Base-by-base conservation (phyloP, 1,140 invertebrate species). In the Nylanderia fulva region DNA sequence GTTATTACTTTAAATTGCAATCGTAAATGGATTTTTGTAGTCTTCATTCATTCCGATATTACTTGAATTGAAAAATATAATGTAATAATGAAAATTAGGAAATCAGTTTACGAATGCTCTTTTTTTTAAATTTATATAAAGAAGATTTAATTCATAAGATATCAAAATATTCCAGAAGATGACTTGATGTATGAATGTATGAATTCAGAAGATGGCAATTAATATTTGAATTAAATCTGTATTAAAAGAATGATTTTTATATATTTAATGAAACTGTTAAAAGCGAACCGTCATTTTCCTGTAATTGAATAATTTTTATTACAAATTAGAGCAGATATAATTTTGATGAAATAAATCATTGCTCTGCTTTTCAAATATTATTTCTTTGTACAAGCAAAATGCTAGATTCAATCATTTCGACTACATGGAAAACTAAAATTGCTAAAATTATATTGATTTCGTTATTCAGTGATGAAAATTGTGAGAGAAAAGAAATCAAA, bases 401-500 rank as follows among this genome's bases (percentile, higher is more conserved):
- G 18, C 29, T 2, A 75, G 45, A 45, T 33, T 63, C 45, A 45
- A 45, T 39, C 36, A 76, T 29, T 5, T 63, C 24, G 2, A 11
- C 18, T 15, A 15, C 11, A 42, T 33, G 9, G 24, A 76, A 42
- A 76, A 76, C 1, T 48, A n/a, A 21, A 18, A 3, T 75, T 9
- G 29, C 2, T 76, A 76, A 76, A 76, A 61, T 76, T 63, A 63
- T 42, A 45, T 21, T 1, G 13, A 2, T 33, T 61, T 18, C 2
- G 33, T 60, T 61, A 42, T 61, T 42, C n/a, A 61, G 15, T 75
- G 24, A 75, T 21, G 21, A 29, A 72, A 39, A 75, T n/a, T 75
- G 24, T 39, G 36, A 61, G 58, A 60, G 15, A 60, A 56, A 13
- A 74, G 13, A 15, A 8, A 54, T 2, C 29, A 27, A 71, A 13